Evolutionary conservation across 2,797 vertebrate species (phyloP).

Genomic region (Ptychadena robeensis): DNA sequence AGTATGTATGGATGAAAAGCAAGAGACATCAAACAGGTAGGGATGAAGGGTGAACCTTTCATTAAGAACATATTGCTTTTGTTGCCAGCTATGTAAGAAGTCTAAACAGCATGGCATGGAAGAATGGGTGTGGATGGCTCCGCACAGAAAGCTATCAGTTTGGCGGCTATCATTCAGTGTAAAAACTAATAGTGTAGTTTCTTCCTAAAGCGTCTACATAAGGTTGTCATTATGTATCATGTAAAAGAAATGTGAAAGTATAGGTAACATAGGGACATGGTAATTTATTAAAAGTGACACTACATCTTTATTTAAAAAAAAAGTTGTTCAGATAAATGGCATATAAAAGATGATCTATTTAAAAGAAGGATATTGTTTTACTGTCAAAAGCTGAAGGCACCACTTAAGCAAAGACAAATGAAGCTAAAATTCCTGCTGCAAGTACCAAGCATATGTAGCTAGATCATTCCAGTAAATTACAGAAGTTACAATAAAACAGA

Average conservation of each 20-base stretch:
- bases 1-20: slow-evolving; percentile 5
- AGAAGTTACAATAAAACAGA: too few species aligned
- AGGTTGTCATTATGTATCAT: too few species aligned
- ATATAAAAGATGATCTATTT: neutral
- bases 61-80: slow-evolving; percentile 31
- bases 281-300: neutral
- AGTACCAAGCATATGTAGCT: neutral
- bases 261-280: neutral
- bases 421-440: neutral
- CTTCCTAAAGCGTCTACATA: slow-evolving; percentile 19
- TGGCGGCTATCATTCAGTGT: slow-evolving; percentile 14
- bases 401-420: neutral
- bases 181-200: slow-evolving; percentile 1
- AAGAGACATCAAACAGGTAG: slow-evolving; percentile 13
- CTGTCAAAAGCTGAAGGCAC: neutral
- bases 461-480: too few species aligned
- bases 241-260: too few species aligned
- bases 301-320: neutral
- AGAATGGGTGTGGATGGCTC: neutral
- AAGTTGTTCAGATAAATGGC: neutral
- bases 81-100: neutral
- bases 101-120: neutral
- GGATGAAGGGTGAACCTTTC: slow-evolving; percentile 26
- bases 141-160: slow-evolving; percentile 12
- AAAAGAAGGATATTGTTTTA: neutral